Conservation (phyloP, 1,140 invertebrate species). For the Myzus persicae region DNA sequence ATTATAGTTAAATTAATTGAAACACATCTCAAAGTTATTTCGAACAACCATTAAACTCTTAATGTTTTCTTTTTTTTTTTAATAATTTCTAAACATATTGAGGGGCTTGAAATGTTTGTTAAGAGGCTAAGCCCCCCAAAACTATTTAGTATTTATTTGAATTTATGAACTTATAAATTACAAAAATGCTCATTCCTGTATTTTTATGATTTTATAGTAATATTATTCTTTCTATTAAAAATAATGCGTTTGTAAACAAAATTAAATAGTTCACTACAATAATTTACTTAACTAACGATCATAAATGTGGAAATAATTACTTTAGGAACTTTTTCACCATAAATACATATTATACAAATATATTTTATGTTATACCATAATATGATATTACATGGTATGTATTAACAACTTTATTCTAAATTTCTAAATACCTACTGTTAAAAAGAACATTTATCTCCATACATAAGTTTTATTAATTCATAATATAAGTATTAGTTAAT, state of each 20-base stretch:
- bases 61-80: background rate
- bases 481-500: too few relatives aligned
- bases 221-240: background rate
- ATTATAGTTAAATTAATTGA: background rate
- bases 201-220: background rate
- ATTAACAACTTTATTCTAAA: too few relatives aligned
- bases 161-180: background rate
- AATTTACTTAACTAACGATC: background rate
- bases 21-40: background rate
- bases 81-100: background rate
- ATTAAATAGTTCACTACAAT: background rate
- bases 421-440: too few relatives aligned
- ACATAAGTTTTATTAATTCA: too few relatives aligned
- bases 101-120: background rate
- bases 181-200: background rate
- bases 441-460: too few relatives aligned
- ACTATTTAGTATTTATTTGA: background rate
- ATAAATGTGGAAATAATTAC: too few relatives aligned
- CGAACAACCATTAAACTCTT: background rate
- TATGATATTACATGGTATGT: too few relatives aligned
- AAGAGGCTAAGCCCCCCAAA: background rate
- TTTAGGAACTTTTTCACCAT: too few relatives aligned
- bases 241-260: background rate
- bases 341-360: too few relatives aligned
- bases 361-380: too few relatives aligned